Base-by-base conservation (phyloP, 2,888 invertebrate species). In the Agapetus fuscipes region DNA sequence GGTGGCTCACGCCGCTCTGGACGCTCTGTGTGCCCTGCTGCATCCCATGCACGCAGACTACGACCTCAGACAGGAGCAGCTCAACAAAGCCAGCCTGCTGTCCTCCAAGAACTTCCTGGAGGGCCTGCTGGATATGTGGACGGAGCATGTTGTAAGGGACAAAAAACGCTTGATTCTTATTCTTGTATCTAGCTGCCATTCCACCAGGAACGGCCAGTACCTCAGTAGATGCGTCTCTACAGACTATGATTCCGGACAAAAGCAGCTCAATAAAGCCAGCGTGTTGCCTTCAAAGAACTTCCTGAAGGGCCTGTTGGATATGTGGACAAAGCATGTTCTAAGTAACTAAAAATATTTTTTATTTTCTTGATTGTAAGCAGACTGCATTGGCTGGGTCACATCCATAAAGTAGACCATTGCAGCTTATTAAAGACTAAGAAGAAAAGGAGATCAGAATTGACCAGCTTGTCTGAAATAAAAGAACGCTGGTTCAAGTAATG, bases 41-140 rank as follows among this genome's bases (percentile, higher is more conserved):
- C 96, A 95, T 69, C 98, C 98, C 2, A 97, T 98, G 87, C 85
- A 88, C 56, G 84, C 89, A 49, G 91, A 96, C 59, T 95, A 93
- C 52, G 97, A 99, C 64, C 69, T 99, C 33, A 73, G 94, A 46
- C 95, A 96, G 63, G 98, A 99, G 58, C 98, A 99, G 62, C 71
- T 96, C 45, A 99, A 99, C 66, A 99, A 99, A 69, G 85, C 89
- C 41, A 91, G 93, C 49, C 77, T 99, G 54, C 71, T 99, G 35
- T 88, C 94, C 43, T 89, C 90, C 2, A 80, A 85, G 53, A 74
- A 81, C 34, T 99, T 98, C 68, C 71, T 98, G 20, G 94, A 97
- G 55, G 89, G 84, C 48, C 67, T 98, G 46, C 74, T 99, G 16
- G 85, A 89, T 51, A 91, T 94, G 85, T 96, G 97, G 86, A 83